Percentiles rank a stretch among this genome's conserved stretches.
Evolutionary conservation across 2,113 vertebrate species (phyloP).

Genomic region (Antechinus flavipes): DNA sequence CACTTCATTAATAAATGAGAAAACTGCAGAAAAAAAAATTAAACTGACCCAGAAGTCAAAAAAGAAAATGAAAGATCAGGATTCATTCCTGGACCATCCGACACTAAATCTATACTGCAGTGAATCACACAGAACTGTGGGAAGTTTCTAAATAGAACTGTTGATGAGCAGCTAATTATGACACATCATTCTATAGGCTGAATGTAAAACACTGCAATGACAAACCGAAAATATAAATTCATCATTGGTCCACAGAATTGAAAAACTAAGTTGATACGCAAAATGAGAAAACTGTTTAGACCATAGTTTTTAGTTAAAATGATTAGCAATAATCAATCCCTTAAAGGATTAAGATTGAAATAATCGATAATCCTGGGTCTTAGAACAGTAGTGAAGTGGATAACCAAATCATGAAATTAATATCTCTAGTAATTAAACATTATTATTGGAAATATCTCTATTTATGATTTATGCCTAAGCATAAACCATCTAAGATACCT

Average conservation of each 20-base stretch:
- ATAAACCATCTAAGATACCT: constrained; percentile 29
- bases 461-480: neutral
- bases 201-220: neutral
- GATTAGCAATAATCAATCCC: neutral
- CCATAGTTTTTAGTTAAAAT: neutral
- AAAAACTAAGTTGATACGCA: neutral
- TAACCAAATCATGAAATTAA: neutral
- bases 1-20: neutral
- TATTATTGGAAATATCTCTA: neutral
- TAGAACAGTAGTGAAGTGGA: neutral
- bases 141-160: neutral
- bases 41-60: neutral
- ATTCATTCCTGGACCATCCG: neutral
- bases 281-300: neutral
- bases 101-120: neutral
- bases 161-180: neutral
- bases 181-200: neutral
- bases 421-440: neutral
- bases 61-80: neutral
- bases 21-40: neutral
- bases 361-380: neutral
- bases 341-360: neutral
- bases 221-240: neutral
- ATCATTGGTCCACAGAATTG: neutral
- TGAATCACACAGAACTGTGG: neutral